These are phyloP conservation scores for Hylomyscus alleni DNA, from an alignment of 2,797 vertebrate genomes.

Conservation along the genomic window DNA sequence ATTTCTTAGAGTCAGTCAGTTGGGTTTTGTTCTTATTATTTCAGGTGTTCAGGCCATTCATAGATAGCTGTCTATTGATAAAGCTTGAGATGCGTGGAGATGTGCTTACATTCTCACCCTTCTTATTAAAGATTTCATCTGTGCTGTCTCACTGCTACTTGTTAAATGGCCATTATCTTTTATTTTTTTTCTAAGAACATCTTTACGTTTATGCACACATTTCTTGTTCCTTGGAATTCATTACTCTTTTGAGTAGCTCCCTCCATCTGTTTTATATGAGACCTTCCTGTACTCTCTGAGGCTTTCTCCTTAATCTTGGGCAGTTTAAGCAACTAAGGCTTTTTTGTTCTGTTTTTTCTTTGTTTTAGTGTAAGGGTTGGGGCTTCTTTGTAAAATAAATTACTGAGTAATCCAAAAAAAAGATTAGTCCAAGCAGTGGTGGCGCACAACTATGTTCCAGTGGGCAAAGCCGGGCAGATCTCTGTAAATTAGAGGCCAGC, in stretches of 20 bases:
- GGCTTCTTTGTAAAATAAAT: slow-evolving; percentile 19
- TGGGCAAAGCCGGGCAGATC: background rate
- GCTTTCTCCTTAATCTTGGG: slow-evolving; percentile 18
- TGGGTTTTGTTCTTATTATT: background rate
- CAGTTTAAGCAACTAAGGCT: background rate
- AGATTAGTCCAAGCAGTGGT: no score
- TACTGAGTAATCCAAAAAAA: background rate
- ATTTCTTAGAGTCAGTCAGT: background rate
- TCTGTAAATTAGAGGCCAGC: background rate
- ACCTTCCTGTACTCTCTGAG: slow-evolving; percentile 46
- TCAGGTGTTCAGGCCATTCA: background rate
- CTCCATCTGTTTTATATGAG: background rate
- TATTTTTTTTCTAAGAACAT: background rate
- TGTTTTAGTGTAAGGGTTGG: background rate
- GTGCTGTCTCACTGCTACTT: background rate
- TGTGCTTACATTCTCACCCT: background rate
- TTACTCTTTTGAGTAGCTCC: slow-evolving; percentile 35
- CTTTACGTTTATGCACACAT: background rate
- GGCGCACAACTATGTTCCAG: background rate
- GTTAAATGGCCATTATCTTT: slow-evolving; percentile 15
- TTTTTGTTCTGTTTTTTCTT: background rate
- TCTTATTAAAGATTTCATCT: background rate
- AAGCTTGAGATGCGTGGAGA: background rate
- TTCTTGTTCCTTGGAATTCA: background rate
- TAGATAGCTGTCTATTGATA: background rate